Evolutionary conservation across 64 coral and sea anemone genomes (phyloP).

Genomic region (Pachyseris speciosa): DNA sequence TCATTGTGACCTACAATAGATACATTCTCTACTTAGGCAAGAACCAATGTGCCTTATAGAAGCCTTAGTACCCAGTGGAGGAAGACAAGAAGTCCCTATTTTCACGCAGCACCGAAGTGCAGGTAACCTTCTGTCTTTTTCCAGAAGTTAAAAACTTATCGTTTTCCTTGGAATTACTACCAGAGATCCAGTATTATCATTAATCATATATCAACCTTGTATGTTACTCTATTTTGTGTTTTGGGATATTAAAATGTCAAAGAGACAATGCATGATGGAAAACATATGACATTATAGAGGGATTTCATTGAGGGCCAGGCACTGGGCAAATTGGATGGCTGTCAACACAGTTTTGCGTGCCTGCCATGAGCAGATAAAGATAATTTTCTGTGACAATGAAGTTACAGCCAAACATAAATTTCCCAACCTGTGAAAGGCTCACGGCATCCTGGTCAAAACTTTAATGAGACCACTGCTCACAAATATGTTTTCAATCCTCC

Average conservation of each 20-base stretch:
- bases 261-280: no score
- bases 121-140: neutral
- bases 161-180: neutral
- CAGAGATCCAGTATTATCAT: neutral
- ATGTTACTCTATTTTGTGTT: no score
- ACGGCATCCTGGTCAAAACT: neutral
- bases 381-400: no score
- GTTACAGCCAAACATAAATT: no score
- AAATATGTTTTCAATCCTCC: neutral
- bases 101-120: constrained; percentile 11
- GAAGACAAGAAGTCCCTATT: constrained; percentile 27
- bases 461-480: neutral
- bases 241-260: no score
- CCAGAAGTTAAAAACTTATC: neutral
- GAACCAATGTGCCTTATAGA: constrained; percentile 36
- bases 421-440: neutral
- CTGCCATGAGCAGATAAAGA: no score
- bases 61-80: constrained; percentile 41
- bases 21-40: constrained; percentile 7
- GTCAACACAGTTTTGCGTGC: no score
- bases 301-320: no score
- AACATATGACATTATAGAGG: no score
- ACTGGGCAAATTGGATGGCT: no score
- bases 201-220: neutral
- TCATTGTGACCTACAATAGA: no score